Evolutionary conservation across 2,888 invertebrate genomes (phyloP).

Genomic region (Drosophila lacicola): DNA sequence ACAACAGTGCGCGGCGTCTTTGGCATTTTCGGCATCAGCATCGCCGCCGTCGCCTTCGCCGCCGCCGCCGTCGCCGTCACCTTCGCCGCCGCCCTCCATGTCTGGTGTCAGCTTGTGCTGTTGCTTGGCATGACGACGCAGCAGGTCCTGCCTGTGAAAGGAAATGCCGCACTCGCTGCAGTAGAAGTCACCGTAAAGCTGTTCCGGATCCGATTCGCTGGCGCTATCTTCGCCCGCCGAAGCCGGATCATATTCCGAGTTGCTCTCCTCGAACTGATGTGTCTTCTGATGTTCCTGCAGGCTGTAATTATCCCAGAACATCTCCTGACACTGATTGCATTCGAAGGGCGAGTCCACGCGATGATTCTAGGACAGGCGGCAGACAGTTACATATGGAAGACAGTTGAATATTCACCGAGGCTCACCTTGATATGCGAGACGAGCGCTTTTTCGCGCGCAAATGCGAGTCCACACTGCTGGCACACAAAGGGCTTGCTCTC

Average conservation of each 20-base stretch:
- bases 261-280: conserved; percentile 87
- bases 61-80: conserved; percentile 31
- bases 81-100: conserved; percentile 18
- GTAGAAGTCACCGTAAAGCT: conserved; percentile 87
- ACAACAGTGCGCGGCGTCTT: conserved; percentile 87
- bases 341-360: conserved; percentile 93
- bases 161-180: conserved; percentile 92
- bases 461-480: conserved; percentile 90
- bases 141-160: conserved; percentile 91
- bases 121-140: conserved; percentile 89
- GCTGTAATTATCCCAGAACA: conserved; percentile 90
- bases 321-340: conserved; percentile 92
- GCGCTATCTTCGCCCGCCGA: conserved; percentile 85
- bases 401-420: background rate
- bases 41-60: conserved; percentile 10
- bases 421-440: conserved; percentile 89
- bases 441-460: conserved; percentile 93
- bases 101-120: conserved; percentile 67
- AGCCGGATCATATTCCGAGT: conserved; percentile 85
- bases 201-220: conserved; percentile 87
- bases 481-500: conserved; percentile 93
- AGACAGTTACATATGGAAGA: background rate
- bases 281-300: conserved; percentile 87
- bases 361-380: conserved; percentile 88
- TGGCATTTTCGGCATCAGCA: conserved; percentile 68